Percentiles rank a stretch among this genome's conserved stretches.
Evolutionary conservation across 2,113 vertebrate species (phyloP).

Genomic region (Gymnorhina tibicen): DNA sequence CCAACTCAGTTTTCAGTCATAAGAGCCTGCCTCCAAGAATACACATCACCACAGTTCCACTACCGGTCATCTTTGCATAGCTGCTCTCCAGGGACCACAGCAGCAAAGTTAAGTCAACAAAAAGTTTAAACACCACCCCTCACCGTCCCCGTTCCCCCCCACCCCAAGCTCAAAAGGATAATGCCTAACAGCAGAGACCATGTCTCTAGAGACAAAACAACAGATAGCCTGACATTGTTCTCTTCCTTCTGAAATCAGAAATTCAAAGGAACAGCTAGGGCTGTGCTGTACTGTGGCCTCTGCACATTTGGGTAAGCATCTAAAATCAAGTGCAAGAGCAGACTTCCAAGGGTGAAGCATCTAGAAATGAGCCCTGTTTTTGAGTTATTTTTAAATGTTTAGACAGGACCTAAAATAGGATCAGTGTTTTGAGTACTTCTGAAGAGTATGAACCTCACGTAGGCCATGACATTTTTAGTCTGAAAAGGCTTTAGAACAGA

Average conservation of each 20-base stretch:
- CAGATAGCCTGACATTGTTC: background rate
- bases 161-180: background rate
- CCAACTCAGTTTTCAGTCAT: background rate
- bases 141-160: no score
- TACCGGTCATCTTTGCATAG: background rate
- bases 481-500: background rate
- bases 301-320: background rate
- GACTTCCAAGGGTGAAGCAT: background rate
- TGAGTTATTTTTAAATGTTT: constrained; percentile 37
- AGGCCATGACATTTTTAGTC: constrained; percentile 17
- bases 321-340: background rate
- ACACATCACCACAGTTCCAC: background rate
- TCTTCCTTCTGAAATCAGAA: background rate
- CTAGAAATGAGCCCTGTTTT: background rate
- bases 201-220: background rate
- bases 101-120: background rate
- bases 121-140: no score
- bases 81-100: background rate
- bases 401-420: constrained; percentile 22
- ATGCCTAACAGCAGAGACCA: background rate
- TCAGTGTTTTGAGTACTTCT: constrained; percentile 9
- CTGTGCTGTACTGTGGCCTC: background rate
- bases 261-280: background rate
- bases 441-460: background rate
- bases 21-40: background rate